Conservation (phyloP, 2,797 vertebrate species). For the Mionectes olivaceus region DNA sequence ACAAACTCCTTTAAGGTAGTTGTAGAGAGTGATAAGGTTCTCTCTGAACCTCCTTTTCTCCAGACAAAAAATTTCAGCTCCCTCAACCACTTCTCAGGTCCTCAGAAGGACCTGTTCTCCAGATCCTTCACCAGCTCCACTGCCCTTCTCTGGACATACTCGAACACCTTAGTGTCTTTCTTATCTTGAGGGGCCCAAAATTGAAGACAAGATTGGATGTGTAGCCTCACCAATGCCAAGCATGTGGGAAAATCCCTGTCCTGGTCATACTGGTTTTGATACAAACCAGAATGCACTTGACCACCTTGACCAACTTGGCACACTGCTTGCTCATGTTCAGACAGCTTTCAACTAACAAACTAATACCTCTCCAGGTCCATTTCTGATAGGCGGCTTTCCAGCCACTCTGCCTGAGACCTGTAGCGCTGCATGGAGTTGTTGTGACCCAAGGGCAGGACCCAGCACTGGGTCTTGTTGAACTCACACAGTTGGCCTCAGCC, state of each 20-base stretch:
- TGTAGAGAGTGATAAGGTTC: not conserved
- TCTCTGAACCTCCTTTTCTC: not conserved
- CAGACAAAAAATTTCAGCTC: not conserved
- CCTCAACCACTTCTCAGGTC: not conserved
- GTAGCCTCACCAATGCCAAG: not conserved
- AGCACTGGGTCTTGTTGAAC: not conserved
- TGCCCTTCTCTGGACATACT: not conserved
- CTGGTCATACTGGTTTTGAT: not conserved
- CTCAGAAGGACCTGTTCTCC: not conserved
- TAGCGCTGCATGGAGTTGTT: not conserved
- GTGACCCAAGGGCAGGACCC: too few species aligned
- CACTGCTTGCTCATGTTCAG: not conserved
- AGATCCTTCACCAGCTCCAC: not conserved
- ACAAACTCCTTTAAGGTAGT: not conserved
- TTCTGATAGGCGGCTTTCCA: not conserved
- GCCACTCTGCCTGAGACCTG: not conserved
- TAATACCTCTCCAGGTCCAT: rapidly evolving
- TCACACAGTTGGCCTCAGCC: rapidly evolving
- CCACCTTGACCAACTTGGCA: not conserved
- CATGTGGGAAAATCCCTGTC: too few species aligned
- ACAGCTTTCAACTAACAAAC: rapidly evolving
- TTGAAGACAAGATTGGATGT: not conserved
- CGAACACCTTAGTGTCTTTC: not conserved
- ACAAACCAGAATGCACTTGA: not conserved
- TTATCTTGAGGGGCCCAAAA: not conserved